phyloP scores from a whole-genome alignment of 2,797 vertebrate genomes.

The Martes flavigula region DNA sequence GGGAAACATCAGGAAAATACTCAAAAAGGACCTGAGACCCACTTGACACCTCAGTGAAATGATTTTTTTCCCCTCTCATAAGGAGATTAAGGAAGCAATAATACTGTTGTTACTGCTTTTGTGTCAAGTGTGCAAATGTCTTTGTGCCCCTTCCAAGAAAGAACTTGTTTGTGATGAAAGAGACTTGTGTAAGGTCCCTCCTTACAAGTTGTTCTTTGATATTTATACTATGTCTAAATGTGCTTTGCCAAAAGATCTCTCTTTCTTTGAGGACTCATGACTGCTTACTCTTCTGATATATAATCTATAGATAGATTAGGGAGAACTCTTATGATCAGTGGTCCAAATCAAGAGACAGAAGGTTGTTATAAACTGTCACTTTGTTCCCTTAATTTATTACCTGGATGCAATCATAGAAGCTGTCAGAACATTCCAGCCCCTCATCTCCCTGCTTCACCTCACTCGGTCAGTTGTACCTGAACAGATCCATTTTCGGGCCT shows the following conservation, averaged over 20 bases:
- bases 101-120: neutral
- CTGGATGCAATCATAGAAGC: neutral
- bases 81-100: neutral
- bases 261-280: neutral
- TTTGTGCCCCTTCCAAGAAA: neutral
- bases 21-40: neutral
- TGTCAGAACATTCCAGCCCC: neutral
- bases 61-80: neutral
- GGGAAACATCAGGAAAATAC: neutral
- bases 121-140: neutral
- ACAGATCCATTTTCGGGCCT: neutral
- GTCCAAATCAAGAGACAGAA: neutral
- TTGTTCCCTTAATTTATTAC: neutral
- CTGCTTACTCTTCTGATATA: neutral
- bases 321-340: neutral
- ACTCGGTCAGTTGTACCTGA: neutral
- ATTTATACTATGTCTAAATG: neutral
- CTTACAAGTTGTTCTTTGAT: neutral
- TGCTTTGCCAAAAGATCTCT: neutral
- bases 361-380: neutral
- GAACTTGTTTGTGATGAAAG: neutral
- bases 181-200: neutral
- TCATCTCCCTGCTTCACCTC: neutral
- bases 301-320: neutral
- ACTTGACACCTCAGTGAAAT: neutral